Evolutionary conservation across 2,888 invertebrate genomes (phyloP).

Genomic region (Mycogona germanica): DNA sequence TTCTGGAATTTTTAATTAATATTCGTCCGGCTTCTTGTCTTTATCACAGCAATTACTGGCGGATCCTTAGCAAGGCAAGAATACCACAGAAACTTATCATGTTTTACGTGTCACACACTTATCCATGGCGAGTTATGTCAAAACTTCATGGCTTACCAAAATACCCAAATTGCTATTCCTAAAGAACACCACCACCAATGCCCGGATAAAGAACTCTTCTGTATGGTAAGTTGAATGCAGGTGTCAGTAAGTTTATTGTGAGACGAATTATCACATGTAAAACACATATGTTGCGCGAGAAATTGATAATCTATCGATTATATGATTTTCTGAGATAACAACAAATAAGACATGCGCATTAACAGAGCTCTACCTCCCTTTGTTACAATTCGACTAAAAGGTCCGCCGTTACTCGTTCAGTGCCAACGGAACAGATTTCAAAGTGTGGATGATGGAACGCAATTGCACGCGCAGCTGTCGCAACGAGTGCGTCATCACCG

Average conservation of each 20-base stretch:
- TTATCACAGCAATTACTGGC: no score
- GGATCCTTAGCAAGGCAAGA: no score
- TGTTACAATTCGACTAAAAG: slow-evolving; percentile 2
- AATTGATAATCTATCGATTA: no score
- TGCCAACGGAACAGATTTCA: slow-evolving; percentile 6
- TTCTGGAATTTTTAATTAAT: no score
- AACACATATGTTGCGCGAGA: neutral
- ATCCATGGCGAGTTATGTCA: neutral
- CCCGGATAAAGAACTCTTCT: neutral
- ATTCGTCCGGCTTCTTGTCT: no score
- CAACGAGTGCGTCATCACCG: slow-evolving; percentile 14
- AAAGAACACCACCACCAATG: neutral
- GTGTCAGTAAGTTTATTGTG: neutral
- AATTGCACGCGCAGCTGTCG: slow-evolving; percentile 4
- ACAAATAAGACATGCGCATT: neutral
- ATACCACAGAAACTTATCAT: neutral
- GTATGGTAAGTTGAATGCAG: neutral
- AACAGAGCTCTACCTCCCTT: neutral
- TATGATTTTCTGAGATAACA: no score
- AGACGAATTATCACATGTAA: neutral
- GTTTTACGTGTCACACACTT: neutral
- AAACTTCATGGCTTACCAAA: neutral
- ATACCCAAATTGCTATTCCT: neutral
- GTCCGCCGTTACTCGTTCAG: slow-evolving; percentile 11
- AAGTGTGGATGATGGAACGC: slow-evolving; percentile 15